Percentiles rank a stretch among this genome's conserved stretches.
phyloP scores from a whole-genome alignment of 2,797 vertebrate species.

The Setipinna tenuifilis region DNA sequence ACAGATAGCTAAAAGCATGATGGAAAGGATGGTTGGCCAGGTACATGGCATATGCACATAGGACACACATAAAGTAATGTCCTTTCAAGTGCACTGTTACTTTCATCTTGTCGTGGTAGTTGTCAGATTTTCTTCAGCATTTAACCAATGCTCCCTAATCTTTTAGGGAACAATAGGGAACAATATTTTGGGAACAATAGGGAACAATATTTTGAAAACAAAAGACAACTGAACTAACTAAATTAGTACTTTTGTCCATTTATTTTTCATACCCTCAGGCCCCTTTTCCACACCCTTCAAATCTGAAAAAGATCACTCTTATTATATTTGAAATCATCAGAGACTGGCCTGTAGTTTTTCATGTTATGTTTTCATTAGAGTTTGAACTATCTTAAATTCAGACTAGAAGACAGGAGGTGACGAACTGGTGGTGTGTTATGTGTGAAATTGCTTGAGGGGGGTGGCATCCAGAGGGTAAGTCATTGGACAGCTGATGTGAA shows the following conservation, averaged over 20 bases:
- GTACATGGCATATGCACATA: not conserved
- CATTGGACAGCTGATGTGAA: not conserved
- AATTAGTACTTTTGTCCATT: not conserved
- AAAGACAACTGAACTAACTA: not conserved
- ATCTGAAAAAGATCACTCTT: not conserved
- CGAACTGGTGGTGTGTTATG: not conserved
- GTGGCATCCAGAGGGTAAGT: not conserved
- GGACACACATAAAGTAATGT: not conserved
- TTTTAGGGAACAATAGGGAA: too few species aligned
- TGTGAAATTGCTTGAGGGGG: slow-evolving; percentile 2
- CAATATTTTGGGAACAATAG: too few species aligned
- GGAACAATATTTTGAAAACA: too few species aligned
- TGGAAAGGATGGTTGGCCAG: not conserved
- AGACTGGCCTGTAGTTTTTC: not conserved
- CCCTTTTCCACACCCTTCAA: not conserved
- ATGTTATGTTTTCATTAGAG: not conserved
- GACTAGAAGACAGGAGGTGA: not conserved
- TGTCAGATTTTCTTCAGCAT: too few species aligned
- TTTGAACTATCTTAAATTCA: not conserved
- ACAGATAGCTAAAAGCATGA: not conserved
- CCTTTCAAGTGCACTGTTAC: not conserved
- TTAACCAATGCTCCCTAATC: too few species aligned
- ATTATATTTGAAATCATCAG: not conserved
- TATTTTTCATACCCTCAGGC: not conserved
- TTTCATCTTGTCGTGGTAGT: too few species aligned